Conservation (phyloP, 1,140 invertebrate genomes). For the Zophobas morio region DNA sequence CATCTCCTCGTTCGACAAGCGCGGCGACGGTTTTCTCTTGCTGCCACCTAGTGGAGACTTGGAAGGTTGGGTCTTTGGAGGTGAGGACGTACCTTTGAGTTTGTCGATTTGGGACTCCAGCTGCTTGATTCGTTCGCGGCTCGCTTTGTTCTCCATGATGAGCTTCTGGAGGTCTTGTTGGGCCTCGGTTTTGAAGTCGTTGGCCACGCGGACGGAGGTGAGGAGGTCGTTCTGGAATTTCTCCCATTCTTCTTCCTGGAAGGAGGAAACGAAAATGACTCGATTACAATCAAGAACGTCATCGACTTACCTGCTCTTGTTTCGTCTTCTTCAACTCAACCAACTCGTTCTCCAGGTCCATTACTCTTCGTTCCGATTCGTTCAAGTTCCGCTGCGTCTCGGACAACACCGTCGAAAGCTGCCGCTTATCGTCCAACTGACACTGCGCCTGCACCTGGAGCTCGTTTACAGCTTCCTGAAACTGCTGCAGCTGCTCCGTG, state of each 20-base stretch:
- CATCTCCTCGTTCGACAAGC: not conserved
- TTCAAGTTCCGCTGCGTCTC: constrained; percentile 79
- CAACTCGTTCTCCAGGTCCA: constrained; percentile 73
- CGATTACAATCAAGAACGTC: not conserved
- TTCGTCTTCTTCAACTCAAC: constrained; percentile 74
- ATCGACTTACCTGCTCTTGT: constrained; percentile 70
- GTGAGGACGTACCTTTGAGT: constrained; percentile 76
- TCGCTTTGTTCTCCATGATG: constrained; percentile 84
- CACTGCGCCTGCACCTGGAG: constrained; percentile 81
- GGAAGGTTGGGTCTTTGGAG: not conserved
- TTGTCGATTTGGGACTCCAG: constrained; percentile 87
- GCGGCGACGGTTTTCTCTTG: not conserved
- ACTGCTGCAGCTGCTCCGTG: constrained; percentile 78
- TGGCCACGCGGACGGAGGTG: constrained; percentile 93
- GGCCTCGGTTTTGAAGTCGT: constrained; percentile 93
- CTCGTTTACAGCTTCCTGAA: constrained; percentile 82
- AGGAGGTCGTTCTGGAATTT: constrained; percentile 94
- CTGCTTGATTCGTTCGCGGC: constrained; percentile 82
- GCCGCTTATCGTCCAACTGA: constrained; percentile 83
- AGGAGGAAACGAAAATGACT: constrained; percentile 10
- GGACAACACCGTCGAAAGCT: constrained; percentile 76
- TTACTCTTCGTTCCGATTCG: constrained; percentile 72
- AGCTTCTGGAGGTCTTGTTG: constrained; percentile 87
- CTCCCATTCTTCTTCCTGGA: constrained; percentile 88
- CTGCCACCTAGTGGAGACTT: not conserved